A percentile compares a stretch with the other conserved stretches of the same genome.
Conservation (phyloP, 2,888 invertebrate species). For the Mylabris sibirica region DNA sequence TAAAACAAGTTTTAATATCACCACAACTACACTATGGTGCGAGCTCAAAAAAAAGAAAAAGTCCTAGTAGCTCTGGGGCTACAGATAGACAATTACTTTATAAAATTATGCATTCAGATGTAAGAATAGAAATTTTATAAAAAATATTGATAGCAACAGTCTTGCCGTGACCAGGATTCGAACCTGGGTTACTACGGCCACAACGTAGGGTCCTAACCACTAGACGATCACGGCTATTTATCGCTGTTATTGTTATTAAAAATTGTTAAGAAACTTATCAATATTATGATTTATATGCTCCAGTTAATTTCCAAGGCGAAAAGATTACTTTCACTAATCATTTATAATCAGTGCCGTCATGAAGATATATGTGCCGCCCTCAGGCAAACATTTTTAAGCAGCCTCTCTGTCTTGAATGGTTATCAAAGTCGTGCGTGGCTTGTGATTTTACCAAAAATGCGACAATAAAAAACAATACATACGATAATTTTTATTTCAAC, state of each 20-base stretch:
- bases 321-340: no score
- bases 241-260: background rate
- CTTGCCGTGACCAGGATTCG: constrained; percentile 64
- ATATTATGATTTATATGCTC: background rate
- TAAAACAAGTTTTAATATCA: background rate
- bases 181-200: constrained; percentile 71
- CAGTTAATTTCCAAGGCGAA: background rate
- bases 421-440: no score
- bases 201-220: constrained; percentile 66
- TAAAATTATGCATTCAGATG: no score
- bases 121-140: background rate
- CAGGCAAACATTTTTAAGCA: no score
- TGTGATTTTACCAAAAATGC: no score
- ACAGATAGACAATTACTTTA: no score
- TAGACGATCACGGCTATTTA: constrained; percentile 57
- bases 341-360: no score
- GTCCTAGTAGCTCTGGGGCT: no score
- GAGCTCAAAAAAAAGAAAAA: background rate
- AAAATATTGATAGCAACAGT: background rate
- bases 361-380: no score
- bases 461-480: no score
- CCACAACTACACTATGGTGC: background rate
- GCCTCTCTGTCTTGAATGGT: no score
- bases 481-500: no score
- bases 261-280: background rate